Base-by-base conservation (phyloP, 2,888 invertebrate species). In the Heliconius ismenius region DNA sequence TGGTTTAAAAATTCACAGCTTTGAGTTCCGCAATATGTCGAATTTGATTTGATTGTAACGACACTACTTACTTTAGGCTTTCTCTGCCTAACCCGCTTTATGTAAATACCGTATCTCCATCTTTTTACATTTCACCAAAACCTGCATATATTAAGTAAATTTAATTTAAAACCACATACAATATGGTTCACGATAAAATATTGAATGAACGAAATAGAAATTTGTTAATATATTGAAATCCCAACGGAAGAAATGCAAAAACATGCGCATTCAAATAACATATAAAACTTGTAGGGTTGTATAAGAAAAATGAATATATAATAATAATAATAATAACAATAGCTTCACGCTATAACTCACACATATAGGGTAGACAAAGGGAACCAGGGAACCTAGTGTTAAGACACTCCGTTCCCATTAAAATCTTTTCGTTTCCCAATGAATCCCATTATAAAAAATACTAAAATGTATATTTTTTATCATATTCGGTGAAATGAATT, bases 141-240 rank as follows among this genome's bases (percentile, higher is more conserved):
- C 15, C 28, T 18, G n/a, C 28, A 11, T 54, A 3, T n/a, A 54
- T 70, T 36, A 70, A 70, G n/a, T 36, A 9, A 70, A 70, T 49
- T 21, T 58, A 58, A 70, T 70, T 18, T 58, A 13, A 58, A 70
- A 70, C 58, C 58, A 28, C 15, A n/a, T 64, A 54, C 73, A 32
- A 49, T 63, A 26, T 43, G 60, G 43, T 69, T 69, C 75, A 62
- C 18, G 54, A 28, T 74, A 68, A 75, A 62, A 69, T 62, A 62
- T 43, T 32, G 69, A 62, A 62, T 75, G 43, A 68, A 32, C 43
- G 26, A 28, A 62, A 62, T 68, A 62, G 60, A 68, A 75, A 68
- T 75, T 75, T 43, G 68, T 67, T 32, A 69, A 75, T 75, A 69
- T 49, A 62, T 58, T 62, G 62, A 75, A 69, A 62, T 69, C 69